Percentiles rank a stretch among this genome's conserved stretches.
These are phyloP conservation scores for Andrena flavipes DNA, from an alignment of 2,888 invertebrate species.

Conservation along the genomic window DNA sequence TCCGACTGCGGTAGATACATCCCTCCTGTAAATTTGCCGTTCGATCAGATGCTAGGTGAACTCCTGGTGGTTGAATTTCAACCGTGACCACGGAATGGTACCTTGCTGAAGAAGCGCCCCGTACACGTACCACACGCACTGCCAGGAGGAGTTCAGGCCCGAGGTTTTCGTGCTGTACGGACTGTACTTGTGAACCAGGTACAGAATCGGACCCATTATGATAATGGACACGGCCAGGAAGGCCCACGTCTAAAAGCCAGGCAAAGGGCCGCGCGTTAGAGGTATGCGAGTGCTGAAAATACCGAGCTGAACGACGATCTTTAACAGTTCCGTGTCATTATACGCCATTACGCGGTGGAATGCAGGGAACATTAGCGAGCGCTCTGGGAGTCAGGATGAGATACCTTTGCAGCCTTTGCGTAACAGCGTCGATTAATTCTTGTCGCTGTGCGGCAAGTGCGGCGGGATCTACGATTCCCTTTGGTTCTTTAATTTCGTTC, in stretches of 20 bases:
- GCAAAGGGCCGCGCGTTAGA: background rate
- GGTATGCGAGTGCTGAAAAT: constrained; percentile 16
- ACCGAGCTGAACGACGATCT: constrained; percentile 33
- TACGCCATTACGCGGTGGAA: constrained; percentile 28
- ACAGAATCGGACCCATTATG: constrained; percentile 92
- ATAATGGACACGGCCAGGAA: constrained; percentile 91
- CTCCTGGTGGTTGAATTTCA: background rate
- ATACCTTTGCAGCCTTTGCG: background rate
- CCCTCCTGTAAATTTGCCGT: constrained; percentile 88
- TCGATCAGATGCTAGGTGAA: background rate
- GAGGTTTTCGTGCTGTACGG: constrained; percentile 84
- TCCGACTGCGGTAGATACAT: constrained; percentile 94
- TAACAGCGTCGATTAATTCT: constrained; percentile 16
- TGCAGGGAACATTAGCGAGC: constrained; percentile 20
- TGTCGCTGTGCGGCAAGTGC: background rate
- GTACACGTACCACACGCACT: constrained; percentile 95
- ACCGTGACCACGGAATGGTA: constrained; percentile 77
- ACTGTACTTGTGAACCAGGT: constrained; percentile 90
- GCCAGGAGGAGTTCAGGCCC: constrained; percentile 84
- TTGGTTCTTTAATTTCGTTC: background rate
- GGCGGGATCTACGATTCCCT: background rate
- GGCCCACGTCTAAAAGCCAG: constrained; percentile 90
- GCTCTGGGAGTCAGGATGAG: constrained; percentile 12
- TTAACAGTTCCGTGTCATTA: constrained; percentile 36
- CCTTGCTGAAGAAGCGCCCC: constrained; percentile 97